Evolutionary conservation across 2,113 vertebrate species (phyloP).

Genomic region (Cygnus atratus): DNA sequence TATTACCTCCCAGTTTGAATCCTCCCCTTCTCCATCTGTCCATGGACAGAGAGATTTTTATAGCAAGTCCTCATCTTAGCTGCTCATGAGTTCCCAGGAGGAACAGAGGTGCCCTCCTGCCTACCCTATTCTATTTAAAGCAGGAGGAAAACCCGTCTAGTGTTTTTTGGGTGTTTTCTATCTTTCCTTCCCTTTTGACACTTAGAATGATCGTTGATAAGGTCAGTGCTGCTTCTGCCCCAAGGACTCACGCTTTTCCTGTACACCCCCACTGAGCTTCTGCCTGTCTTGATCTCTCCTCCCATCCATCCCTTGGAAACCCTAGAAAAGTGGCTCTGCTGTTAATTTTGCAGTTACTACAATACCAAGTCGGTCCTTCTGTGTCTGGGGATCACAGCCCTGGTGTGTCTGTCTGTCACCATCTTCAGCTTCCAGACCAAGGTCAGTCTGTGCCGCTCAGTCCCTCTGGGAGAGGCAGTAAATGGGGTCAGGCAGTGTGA

Average conservation of each 20-base stretch:
- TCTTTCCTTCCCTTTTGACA: not conserved
- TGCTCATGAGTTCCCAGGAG: not conserved
- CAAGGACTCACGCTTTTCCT: rapidly evolving
- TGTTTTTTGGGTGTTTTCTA: not conserved
- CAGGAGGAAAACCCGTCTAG: not conserved
- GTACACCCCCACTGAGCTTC: not conserved
- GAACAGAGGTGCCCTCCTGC: not conserved
- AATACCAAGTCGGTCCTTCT: conserved; percentile 92
- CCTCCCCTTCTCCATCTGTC: conserved; percentile 5
- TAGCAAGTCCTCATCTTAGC: not conserved
- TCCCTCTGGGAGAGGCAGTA: not conserved
- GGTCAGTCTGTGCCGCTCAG: conserved; percentile 69
- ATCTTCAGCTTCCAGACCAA: conserved; percentile 95
- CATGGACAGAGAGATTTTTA: not conserved
- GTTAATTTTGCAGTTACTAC: conserved; percentile 82
- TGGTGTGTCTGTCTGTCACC: conserved; percentile 89
- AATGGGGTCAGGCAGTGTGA: not conserved
- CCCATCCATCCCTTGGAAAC: not conserved
- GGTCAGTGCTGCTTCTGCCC: rapidly evolving
- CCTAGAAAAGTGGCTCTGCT: not conserved
- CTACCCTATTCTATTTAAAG: not conserved
- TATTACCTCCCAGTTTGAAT: not conserved
- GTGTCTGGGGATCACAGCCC: conserved; percentile 89
- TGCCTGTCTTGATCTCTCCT: not conserved
- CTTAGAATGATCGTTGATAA: rapidly evolving